Evolutionary conservation across 2,797 vertebrate genomes (phyloP), one percentile per base, ranked within the genome.

Genomic region (Chloroceryle inda): DNA sequence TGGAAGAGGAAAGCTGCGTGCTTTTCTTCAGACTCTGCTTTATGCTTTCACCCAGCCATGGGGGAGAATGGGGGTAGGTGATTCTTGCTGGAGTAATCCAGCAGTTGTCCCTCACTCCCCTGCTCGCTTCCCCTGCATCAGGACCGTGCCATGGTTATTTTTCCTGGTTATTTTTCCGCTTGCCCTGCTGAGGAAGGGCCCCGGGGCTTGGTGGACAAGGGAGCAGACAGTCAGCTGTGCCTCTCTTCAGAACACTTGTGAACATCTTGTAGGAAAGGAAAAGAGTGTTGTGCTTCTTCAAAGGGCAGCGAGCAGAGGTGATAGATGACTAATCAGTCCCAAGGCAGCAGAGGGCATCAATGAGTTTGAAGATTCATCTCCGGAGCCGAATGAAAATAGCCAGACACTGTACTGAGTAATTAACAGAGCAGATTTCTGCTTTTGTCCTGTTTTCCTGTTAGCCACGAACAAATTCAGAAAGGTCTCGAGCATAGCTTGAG

Each of bases 341-440:
- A 81, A 78, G 94, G 96, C 95, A 96, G 94, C 95, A 95, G 96
- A 95, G 96, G 96, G 95, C 96, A 96, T 93, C 96, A 55, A 24
- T 13, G 96, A 95, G 94, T 96, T 88, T 92, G 94, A 58, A 92
- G 92, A 88, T 61, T 22, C 83, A 50, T 50, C 83, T 42, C 56
- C 2, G 22, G 37, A 67, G 52, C 88, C 3, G 59, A 49, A 7
- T 10, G 63, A 76, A 37, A 83, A 3, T 0, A 9, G 74, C 22
- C 88, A 29, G 63, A 15, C 44, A 1, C 56, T 0, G 44, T 2
- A 3, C 1, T 3, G 42, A 62, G 27, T 3, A 29, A 24, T 9
- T 24, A 12, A 9, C 35, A 1, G 8, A 18, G 8, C 33, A 19
- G 16, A 22, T 2, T 13, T 6, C 75, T 50, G 47, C 52, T 45